Percentiles rank a stretch among this genome's conserved stretches.
Evolutionary conservation across 2,888 invertebrate genomes (phyloP).

Genomic region (Agrotis segetum): DNA sequence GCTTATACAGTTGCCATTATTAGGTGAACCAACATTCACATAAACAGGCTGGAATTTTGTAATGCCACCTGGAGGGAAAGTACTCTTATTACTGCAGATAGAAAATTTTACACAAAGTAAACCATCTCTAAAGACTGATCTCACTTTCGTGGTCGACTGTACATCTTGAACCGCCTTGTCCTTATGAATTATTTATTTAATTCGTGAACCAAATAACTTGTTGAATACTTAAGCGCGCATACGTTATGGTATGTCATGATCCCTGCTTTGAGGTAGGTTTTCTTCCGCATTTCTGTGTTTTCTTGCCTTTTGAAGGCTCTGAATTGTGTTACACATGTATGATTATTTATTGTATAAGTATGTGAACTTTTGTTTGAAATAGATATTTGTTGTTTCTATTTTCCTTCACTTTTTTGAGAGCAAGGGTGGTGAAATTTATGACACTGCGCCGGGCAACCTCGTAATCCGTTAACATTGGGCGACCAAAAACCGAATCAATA

Average conservation of each 20-base stretch:
- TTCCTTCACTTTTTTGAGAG: too few relatives aligned
- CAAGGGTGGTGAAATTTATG: too few relatives aligned
- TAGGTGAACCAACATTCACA: too few relatives aligned
- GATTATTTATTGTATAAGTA: conserved; percentile 11
- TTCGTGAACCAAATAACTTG: conserved; percentile 52
- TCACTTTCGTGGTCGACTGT: conserved; percentile 1
- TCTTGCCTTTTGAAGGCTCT: neutral
- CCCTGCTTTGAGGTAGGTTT: conserved; percentile 14
- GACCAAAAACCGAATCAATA: too few relatives aligned
- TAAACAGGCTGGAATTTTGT: too few relatives aligned
- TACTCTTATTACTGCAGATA: too few relatives aligned
- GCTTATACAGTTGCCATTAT: too few relatives aligned
- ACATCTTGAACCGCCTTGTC: conserved; percentile 16
- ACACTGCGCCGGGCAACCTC: too few relatives aligned
- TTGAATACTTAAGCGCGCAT: conserved; percentile 50
- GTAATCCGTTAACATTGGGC: too few relatives aligned
- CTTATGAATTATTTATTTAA: conserved; percentile 60
- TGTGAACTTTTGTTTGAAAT: neutral
- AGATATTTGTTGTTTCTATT: neutral
- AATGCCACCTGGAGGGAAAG: too few relatives aligned
- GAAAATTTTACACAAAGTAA: too few relatives aligned
- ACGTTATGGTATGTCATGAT: conserved; percentile 29
- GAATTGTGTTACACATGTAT: conserved; percentile 1
- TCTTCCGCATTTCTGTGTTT: conserved; percentile 19
- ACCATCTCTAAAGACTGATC: too few relatives aligned